phyloP scores from a whole-genome alignment of 1,140 invertebrate species.

The Galleria mellonella region DNA sequence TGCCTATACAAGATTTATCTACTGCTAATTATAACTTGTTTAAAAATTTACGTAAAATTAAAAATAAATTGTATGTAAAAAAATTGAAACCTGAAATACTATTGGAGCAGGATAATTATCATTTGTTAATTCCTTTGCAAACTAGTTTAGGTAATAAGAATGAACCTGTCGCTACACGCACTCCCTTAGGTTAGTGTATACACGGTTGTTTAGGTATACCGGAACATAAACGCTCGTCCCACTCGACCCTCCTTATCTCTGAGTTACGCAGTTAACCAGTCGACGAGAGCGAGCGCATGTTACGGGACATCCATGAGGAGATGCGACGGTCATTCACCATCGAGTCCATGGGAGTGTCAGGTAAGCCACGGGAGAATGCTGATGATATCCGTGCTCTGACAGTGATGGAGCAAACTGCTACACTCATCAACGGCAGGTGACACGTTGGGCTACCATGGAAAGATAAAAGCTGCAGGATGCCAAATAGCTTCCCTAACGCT shows the following conservation, averaged over 20 bases:
- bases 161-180: constrained; percentile 12
- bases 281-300: not conserved
- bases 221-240: not conserved
- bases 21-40: constrained; percentile 6
- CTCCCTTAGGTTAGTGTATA: constrained; percentile 21
- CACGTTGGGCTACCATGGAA: constrained; percentile 28
- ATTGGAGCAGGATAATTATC: constrained; percentile 26
- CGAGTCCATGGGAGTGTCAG: constrained; percentile 11
- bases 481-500: constrained; percentile 8
- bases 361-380: constrained; percentile 6
- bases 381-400: constrained; percentile 9
- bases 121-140: constrained; percentile 18
- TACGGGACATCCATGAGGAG: not conserved
- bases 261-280: constrained; percentile 1
- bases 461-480: constrained; percentile 9
- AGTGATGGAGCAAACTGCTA: not conserved
- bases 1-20: constrained; percentile 15
- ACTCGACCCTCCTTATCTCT: not conserved
- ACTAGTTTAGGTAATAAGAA: constrained; percentile 8
- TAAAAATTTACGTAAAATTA: constrained; percentile 5
- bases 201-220: constrained; percentile 6
- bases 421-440: constrained; percentile 8
- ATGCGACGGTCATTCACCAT: constrained; percentile 5
- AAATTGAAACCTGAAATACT: constrained; percentile 17
- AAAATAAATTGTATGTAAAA: constrained; percentile 5